Evolutionary conservation across 2,888 invertebrate species (phyloP), one percentile per base, ranked within the genome.

Genomic region (Tetranychus piercei): DNA sequence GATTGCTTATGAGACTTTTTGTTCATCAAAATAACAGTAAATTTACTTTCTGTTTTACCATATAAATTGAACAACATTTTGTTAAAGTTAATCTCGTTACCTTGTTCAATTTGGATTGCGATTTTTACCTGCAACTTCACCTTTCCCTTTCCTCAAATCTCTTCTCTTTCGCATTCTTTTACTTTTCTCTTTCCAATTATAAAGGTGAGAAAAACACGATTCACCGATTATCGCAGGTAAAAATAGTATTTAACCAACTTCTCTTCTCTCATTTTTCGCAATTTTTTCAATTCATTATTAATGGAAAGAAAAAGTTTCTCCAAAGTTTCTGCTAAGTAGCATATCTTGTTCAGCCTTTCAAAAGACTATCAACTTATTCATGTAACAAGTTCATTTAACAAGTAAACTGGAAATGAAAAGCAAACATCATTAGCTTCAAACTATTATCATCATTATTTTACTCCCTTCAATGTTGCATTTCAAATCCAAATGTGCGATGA

Each of bases 201-300:
- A 55, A 55, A 55, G 55, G 55, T 55, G 55, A 55, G 55, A 55
- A 55, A 55, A 55, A 55, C 55, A 55, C 55, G 55, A 55, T 55
- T 55, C 55, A 55, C 9, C 55, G 55, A 55, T 55, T 55, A 55
- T 55, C 6, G 9, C 6, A 55, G 55, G 55, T 55, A 55, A 55
- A 55, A 55, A 55, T 55, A 15, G 9, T 55, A 2, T 15, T 55
- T 15, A 15, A 55, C 1, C 55, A 15, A 55, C 55, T 55, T 15
- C 9, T 55, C 15, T 15, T 55, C 9, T 55, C 55, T 55, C 55
- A 55, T 55, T 55, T 55, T 55, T 55, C 55, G 55, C 6, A 55
- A 55, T 55, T 55, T 55, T 55, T 55, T 55, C 55, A 55, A 55
- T 55, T 55, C 55, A 55, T 55, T 55, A 55, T 55, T 55, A 55